A percentile compares a stretch with the other conserved stretches of the same genome.
These are phyloP conservation scores for Hemichromis elongatus DNA, from an alignment of 2,113 vertebrate genomes.

Conservation along the genomic window DNA sequence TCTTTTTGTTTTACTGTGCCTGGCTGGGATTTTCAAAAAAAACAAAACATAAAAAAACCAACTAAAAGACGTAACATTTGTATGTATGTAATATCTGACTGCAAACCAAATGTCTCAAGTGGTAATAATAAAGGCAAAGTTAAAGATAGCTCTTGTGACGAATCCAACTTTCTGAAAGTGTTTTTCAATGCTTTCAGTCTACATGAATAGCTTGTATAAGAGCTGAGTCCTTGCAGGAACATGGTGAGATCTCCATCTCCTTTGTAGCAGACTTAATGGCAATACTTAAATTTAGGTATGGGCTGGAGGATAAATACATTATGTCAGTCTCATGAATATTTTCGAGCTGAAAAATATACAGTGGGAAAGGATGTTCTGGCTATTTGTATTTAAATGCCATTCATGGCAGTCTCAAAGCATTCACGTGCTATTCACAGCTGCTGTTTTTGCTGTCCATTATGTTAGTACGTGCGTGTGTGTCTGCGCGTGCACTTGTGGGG, in stretches of 20 bases:
- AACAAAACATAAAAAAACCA: neutral
- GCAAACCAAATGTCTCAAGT: neutral
- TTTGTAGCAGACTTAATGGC: neutral
- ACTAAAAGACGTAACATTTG: neutral
- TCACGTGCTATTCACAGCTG: neutral
- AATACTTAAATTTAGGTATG: neutral
- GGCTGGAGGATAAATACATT: neutral
- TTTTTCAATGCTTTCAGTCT: neutral
- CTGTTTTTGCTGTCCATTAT: neutral
- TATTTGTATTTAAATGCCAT: conserved; percentile 18
- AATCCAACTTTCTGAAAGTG: neutral
- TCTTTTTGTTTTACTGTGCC: neutral
- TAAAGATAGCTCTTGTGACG: neutral
- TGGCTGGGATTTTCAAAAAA: neutral
- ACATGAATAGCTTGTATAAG: neutral
- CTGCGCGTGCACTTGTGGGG: fast-evolving
- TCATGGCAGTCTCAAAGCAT: conserved; percentile 5
- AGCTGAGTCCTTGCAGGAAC: neutral
- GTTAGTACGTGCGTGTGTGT: neutral
- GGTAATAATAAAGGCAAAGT: neutral
- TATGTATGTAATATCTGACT: neutral
- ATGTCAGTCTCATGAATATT: neutral
- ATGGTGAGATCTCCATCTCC: neutral
- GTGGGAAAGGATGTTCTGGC: neutral
- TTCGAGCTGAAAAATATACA: neutral